Base-by-base conservation (phyloP, 2,797 vertebrate genomes). In the Onychomys arenicola region DNA sequence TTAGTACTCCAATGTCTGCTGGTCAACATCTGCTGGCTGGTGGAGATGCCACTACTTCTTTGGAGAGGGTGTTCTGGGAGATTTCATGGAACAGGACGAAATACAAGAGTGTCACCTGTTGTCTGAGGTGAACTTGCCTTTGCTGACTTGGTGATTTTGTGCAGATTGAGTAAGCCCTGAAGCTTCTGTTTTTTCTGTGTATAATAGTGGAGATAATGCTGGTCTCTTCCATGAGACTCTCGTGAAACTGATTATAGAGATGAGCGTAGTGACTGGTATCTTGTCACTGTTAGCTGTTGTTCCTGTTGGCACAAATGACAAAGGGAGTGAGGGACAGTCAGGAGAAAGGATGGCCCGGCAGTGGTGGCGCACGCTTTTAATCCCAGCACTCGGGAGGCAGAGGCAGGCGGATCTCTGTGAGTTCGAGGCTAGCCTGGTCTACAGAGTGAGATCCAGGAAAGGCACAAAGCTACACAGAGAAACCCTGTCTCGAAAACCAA, bases 301-400 rank as follows among this genome's bases (percentile, higher is more conserved):
- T 69, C 77, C 63, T 17, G 49, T 67, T 11, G n/a, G 78, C 91
- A 88, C 27, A 67, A 29, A 19, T 87, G 89, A 80, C 65, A 85
- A 84, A 93, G 76, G 32, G 93, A 67, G 19, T 82, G 25, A 32
- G 63, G 32, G 57, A 91, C 21, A 78, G 57, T 86, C 55, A 46
- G 17, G 61, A 88, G 71, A 85, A 87, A 88, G 81, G 92, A 95
- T n/a, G n/a, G n/a, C n/a, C n/a, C n/a, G n/a, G n/a, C n/a, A n/a
- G n/a, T n/a, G n/a, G n/a, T n/a, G n/a, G n/a, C n/a, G n/a, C n/a
- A 61, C 6, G 3, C 23, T n/a, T 82, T 40, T 83, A 61, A 83
- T 83, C 81, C 57, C 2, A 61, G 37, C 10, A 34, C 59, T 65
- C 0, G 1, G 27, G 59, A 63, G 59, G 27, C 40, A 83, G 59